These are phyloP conservation scores for Formica exsecta DNA, from an alignment of 1,140 invertebrate species.

Conservation along the genomic window DNA sequence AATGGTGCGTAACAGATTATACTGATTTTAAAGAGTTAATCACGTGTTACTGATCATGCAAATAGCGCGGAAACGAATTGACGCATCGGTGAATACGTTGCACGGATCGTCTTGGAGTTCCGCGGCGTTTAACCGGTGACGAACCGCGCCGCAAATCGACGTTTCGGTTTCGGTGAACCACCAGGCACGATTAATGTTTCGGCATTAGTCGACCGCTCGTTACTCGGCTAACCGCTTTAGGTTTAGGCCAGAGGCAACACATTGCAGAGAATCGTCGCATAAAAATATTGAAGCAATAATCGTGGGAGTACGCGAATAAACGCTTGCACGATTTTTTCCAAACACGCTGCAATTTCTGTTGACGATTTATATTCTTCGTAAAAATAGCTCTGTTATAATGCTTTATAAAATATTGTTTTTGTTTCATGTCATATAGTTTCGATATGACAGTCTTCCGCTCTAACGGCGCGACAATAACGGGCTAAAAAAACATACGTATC, in stretches of 20 bases:
- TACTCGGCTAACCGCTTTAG: constrained; percentile 41
- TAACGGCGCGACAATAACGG: too few species aligned
- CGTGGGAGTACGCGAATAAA: too few species aligned
- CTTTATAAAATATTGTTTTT: constrained; percentile 1
- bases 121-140: constrained; percentile 35
- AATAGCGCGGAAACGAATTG: constrained; percentile 14
- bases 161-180: constrained; percentile 50
- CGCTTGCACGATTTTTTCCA: background rate
- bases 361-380: background rate
- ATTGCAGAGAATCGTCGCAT: background rate
- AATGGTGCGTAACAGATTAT: background rate
- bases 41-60: background rate
- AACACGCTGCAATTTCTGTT: background rate
- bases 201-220: constrained; percentile 52
- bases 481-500: background rate
- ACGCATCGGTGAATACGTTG: constrained; percentile 3
- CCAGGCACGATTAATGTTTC: constrained; percentile 56
- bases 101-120: constrained; percentile 24
- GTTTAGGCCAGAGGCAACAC: constrained; percentile 15
- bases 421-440: background rate
- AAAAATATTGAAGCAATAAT: constrained; percentile 12
- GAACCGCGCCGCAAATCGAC: constrained; percentile 56
- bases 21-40: constrained; percentile 30
- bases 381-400: background rate
- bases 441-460: background rate